Evolutionary conservation across 2,797 vertebrate species (phyloP), one percentile per base, ranked within the genome.

Genomic region (Myoxocephalus aenaeus): DNA sequence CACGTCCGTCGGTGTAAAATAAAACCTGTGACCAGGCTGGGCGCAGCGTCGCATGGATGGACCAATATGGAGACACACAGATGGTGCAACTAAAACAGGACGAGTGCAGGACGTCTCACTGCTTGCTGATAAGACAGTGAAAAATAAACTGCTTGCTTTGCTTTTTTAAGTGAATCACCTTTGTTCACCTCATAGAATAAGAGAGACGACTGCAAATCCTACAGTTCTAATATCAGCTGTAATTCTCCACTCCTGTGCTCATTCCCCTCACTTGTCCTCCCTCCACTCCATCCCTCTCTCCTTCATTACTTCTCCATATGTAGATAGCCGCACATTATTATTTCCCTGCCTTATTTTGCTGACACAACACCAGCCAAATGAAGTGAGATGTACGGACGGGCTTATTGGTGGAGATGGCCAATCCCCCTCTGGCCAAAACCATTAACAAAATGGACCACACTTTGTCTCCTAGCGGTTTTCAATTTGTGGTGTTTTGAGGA

Each of bases 221-320:
- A 46, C 42, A 20, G 29, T 71, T 82, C 62, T 83, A 77, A 83
- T 80, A 83, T 79, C 67, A 78, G 77, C 68, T 77, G 50, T 83
- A 85, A 85, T 84, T 86, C 85, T 70, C 63, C 76, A 38, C 65
- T 81, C 71, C 83, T 63, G 38, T 4, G 12, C 67, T 69, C 58
- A 51, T 75, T 68, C 75, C 71, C 48, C 66, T 58, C 62, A 17
- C 73, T 71, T 32, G 65, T 80, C 62, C 73, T 79, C 62, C 38
- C 64, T 73, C 73, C 66, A 2, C 77, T 71, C 73, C 67, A 25
- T 83, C 83, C 73, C 81, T 91, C 91, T 86, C 83, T 84, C 90
- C 90, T 92, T 91, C 92, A 92, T 94, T 92, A 93, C 91, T 92
- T 86, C 89, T 92, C 92, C 90, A 89, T 95, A 93, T 95, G 93